Conservation (phyloP, 2,113 vertebrate genomes). For the Heptranchias perlo region DNA sequence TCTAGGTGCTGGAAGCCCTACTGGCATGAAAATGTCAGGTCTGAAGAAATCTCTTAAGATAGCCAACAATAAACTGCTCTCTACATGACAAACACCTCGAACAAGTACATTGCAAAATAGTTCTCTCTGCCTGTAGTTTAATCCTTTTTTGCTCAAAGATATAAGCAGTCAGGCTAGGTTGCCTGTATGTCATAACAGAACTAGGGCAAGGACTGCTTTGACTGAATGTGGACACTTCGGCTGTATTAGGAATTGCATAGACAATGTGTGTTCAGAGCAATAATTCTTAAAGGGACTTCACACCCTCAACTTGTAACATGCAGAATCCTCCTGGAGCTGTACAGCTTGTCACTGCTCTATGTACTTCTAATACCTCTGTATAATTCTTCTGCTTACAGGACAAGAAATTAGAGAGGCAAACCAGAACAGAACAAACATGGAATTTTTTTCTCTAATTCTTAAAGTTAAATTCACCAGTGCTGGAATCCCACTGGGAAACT, state of each 20-base stretch:
- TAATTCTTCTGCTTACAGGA: not conserved
- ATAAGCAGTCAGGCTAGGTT: not conserved
- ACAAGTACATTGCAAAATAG: not conserved
- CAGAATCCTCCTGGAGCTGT: not conserved
- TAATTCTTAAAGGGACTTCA: too few relatives aligned
- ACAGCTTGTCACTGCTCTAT: not conserved
- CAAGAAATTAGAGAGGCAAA: not conserved
- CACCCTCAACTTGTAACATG: not conserved
- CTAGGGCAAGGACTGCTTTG: not conserved
- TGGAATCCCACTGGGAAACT: too few relatives aligned
- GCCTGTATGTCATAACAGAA: not conserved
- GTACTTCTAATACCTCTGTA: not conserved
- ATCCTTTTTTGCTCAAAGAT: not conserved
- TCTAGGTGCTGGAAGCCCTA: not conserved
- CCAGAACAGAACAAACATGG: not conserved
- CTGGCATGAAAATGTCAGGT: not conserved
- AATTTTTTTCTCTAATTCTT: not conserved
- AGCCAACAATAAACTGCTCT: not conserved
- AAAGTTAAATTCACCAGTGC: too few relatives aligned
- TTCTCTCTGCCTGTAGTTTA: not conserved
- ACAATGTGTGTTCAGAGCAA: too few relatives aligned
- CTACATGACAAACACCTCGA: not conserved
- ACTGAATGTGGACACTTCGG: not conserved
- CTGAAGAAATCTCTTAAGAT: not conserved
- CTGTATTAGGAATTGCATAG: too few relatives aligned